Percentiles rank a stretch among this genome's conserved stretches.
Evolutionary conservation across 2,888 invertebrate genomes (phyloP).

Genomic region (Latheticus oryzae): DNA sequence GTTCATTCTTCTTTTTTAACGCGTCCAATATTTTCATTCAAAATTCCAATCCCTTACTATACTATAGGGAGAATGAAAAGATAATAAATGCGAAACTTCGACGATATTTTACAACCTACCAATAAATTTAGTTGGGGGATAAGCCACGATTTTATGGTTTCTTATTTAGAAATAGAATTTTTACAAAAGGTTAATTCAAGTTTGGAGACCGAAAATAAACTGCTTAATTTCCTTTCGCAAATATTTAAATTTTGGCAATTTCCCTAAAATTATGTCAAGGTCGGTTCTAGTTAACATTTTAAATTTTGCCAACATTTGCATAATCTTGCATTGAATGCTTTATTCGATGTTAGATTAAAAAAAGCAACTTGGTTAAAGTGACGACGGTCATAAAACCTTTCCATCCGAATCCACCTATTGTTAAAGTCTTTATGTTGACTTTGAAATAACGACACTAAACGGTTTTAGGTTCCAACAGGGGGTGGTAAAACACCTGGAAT

Average conservation of each 20-base stretch:
- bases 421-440: too few species aligned
- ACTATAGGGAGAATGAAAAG: conserved; percentile 2
- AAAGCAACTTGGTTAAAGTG: too few species aligned
- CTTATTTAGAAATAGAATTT: conserved; percentile 28
- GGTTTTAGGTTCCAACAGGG: conserved; percentile 11
- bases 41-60: conserved; percentile 10
- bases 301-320: conserved; percentile 16
- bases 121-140: conserved; percentile 17
- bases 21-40: neutral
- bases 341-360: too few species aligned
- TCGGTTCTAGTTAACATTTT: conserved; percentile 7
- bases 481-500: conserved; percentile 15
- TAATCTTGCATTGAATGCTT: conserved; percentile 17
- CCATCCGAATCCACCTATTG: too few species aligned
- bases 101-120: conserved; percentile 19
- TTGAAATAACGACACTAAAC: too few species aligned
- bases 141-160: conserved; percentile 30
- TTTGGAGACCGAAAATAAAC: conserved; percentile 22
- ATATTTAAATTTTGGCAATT: conserved; percentile 17
- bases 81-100: conserved; percentile 22
- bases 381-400: too few species aligned
- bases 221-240: conserved; percentile 19
- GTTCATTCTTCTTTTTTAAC: conserved; percentile 4
- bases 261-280: conserved; percentile 19
- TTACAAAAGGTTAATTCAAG: conserved; percentile 34